These are phyloP conservation scores for Archocentrus centrarchus DNA, from an alignment of 2,113 vertebrate genomes.

Conservation along the genomic window DNA sequence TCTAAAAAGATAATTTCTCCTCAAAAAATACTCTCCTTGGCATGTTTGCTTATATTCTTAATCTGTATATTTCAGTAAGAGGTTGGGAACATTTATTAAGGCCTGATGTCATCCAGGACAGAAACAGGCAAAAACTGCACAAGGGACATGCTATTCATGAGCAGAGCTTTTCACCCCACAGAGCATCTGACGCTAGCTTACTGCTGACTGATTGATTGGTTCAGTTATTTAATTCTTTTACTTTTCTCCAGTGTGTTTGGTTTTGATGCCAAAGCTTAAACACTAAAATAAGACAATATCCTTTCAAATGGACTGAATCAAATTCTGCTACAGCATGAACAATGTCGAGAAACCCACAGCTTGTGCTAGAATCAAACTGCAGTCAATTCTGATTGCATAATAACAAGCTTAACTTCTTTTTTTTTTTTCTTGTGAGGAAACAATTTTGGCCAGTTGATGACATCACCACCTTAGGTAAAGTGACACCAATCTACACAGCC, in stretches of 20 bases:
- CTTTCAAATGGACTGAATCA: not conserved
- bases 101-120: too few species aligned
- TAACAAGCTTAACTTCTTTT: not conserved
- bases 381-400: not conserved
- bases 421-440: conserved; percentile 13
- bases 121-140: too few species aligned
- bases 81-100: too few species aligned
- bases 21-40: not conserved
- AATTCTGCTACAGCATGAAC: not conserved
- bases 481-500: conserved; percentile 31
- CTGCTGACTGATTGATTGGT: too few species aligned
- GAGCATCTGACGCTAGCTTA: too few species aligned
- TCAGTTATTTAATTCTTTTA: not conserved
- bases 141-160: too few species aligned
- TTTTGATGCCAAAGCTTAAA: not conserved
- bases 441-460: conserved; percentile 40
- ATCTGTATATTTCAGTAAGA: not conserved
- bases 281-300: not conserved
- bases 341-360: not conserved
- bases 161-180: too few species aligned
- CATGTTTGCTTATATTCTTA: not conserved
- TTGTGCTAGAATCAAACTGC: conserved; percentile 13
- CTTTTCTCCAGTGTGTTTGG: not conserved
- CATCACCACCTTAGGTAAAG: conserved; percentile 40
- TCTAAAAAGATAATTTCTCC: not conserved